phyloP scores from a whole-genome alignment of 2,113 vertebrate species.

The Polypterus bichir region DNA sequence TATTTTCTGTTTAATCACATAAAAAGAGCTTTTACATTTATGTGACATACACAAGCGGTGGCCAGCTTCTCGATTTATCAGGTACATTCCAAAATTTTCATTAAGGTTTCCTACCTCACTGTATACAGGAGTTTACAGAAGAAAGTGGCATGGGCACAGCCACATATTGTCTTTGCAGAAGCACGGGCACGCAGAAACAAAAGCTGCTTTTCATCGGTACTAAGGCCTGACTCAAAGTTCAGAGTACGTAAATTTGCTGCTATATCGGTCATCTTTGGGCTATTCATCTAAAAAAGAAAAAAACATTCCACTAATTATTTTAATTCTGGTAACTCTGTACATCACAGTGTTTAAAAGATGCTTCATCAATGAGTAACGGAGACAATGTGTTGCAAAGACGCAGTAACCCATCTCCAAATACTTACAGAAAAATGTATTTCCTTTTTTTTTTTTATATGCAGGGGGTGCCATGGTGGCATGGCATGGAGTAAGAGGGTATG shows the following conservation, averaged over 20 bases:
- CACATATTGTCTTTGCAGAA: conserved; percentile 30
- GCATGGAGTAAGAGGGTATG: no score
- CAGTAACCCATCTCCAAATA: no score
- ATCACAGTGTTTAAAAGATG: no score
- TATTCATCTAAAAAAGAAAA: no score
- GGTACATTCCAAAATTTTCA: neutral
- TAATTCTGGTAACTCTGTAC: no score
- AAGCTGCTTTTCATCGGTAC: conserved; percentile 27
- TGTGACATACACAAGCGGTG: neutral
- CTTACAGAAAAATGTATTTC: no score
- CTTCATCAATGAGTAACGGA: no score
- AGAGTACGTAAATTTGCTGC: conserved; percentile 30
- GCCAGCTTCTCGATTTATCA: neutral
- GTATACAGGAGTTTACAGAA: conserved; percentile 36
- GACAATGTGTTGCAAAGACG: no score
- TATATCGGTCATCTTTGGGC: conserved; percentile 27
- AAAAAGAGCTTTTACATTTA: neutral
- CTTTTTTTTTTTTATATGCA: no score
- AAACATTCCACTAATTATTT: no score
- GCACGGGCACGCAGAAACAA: conserved; percentile 28
- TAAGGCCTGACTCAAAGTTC: conserved; percentile 34
- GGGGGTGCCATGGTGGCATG: no score
- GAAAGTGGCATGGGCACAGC: conserved; percentile 52
- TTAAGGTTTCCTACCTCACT: conserved; percentile 34
- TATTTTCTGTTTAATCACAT: neutral